These are phyloP conservation scores for Lagopus leucura DNA, from an alignment of 2,113 vertebrate genomes.

Conservation along the genomic window DNA sequence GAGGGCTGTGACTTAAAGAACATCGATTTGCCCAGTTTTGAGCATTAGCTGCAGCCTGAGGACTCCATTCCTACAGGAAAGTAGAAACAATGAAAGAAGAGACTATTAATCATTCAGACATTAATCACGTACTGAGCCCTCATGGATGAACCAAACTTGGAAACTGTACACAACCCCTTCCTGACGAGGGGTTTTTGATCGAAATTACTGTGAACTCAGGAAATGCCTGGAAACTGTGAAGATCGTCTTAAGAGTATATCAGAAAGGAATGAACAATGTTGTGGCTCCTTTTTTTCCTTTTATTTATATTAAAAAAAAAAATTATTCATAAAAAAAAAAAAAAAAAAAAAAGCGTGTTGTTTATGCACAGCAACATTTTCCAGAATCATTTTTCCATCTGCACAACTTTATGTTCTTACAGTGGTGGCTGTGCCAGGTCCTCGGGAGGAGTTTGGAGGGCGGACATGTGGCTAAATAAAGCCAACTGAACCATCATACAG, in stretches of 20 bases:
- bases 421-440: neutral
- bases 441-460: neutral
- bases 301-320: neutral
- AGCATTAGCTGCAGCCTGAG: slow-evolving; percentile 56
- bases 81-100: neutral
- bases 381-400: neutral
- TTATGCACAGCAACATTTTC: neutral
- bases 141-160: neutral
- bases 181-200: neutral
- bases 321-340: neutral
- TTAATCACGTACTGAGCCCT: accelerated
- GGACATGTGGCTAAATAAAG: neutral
- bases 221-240: neutral
- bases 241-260: neutral
- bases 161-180: neutral
- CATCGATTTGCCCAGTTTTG: slow-evolving; percentile 36
- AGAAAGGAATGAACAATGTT: neutral
- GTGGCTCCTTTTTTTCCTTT: neutral
- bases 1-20: neutral
- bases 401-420: neutral
- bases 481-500: neutral
- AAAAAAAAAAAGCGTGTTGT: neutral
- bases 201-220: neutral
- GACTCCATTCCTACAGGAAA: slow-evolving; percentile 47
- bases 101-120: neutral